These are phyloP conservation scores for Tolypeutes matacus DNA, from an alignment of 2,797 vertebrate genomes.

Conservation along the genomic window DNA sequence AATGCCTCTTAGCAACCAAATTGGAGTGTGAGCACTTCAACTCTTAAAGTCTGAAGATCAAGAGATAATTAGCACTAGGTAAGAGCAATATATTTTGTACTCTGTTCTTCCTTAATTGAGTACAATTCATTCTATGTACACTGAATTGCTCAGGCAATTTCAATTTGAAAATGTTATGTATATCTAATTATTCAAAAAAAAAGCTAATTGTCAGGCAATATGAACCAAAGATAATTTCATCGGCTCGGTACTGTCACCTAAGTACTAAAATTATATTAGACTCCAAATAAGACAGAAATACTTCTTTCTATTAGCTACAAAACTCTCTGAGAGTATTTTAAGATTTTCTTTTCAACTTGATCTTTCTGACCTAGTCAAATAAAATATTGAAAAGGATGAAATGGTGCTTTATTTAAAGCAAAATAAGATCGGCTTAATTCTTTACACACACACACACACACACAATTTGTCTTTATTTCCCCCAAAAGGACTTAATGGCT, in stretches of 20 bases:
- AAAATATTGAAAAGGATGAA: conserved; percentile 28
- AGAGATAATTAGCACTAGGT: conserved; percentile 4
- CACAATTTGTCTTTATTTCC: not conserved
- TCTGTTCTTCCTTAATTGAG: conserved; percentile 54
- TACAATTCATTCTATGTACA: not conserved
- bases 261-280: not conserved
- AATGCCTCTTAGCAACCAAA: conserved; percentile 38
- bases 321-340: conserved; percentile 37
- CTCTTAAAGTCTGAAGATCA: not conserved
- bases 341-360: not conserved
- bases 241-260: not conserved
- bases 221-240: not conserved
- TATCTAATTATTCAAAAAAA: not conserved
- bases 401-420: not conserved
- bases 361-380: conserved; percentile 12
- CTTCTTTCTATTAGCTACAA: conserved; percentile 40
- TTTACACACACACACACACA: not conserved
- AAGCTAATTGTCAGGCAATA: not conserved
- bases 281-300: not conserved
- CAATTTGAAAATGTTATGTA: not conserved
- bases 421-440: not conserved
- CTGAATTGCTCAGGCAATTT: not conserved
- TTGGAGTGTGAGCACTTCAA: not conserved
- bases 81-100: not conserved
- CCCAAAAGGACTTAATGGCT: not conserved